Evolutionary conservation across 2,888 invertebrate genomes (phyloP), one percentile per base, ranked within the genome.

Genomic region (Amblyteles armatorius): DNA sequence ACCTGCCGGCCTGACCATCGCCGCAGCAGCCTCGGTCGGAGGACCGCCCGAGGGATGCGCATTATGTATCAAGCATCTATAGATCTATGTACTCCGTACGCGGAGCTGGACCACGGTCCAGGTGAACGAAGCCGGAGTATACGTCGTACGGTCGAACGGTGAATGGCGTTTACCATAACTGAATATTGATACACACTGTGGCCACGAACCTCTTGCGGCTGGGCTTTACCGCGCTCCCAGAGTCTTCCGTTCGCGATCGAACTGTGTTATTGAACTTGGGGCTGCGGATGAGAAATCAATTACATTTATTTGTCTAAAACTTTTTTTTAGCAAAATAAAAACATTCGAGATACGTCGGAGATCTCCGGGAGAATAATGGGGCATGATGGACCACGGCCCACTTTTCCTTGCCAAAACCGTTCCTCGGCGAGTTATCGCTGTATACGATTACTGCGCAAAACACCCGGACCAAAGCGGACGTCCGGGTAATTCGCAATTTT

Each of bases 121-220:
- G 44, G 44, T 48, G 44, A 48, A 48, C 44, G 57, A 71, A 68
- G 74, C 69, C 67, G 68, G 67, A 50, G 67, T 67, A 73, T n/a
- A 73, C 44, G 22, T 26, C 57, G 52, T 50, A 48, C 67, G 36
- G 22, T 63, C 52, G 44, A 79, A 83, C 57, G 40, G 57, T 63
- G 60, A 55, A 78, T 52, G 63, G 74, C 80, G 85, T 87, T 88
- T 88, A 87, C 84, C 88, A 88, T 88, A 87, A 87, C 87, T 88
- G 87, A 87, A 88, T 88, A 88, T 88, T 87, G 87, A 88, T 87
- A 86, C 83, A 80, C 83, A 80, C 76, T 13, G 52, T 65, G 71
- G 82, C 81, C 79, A 65, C 79, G 16, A 83, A 60, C 69, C 83
- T 81, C 73, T 79, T 73, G 65, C 78, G 76, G 52, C 60, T 72